Base-by-base conservation (phyloP, 1,140 invertebrate genomes). In the Drosophila tani region DNA sequence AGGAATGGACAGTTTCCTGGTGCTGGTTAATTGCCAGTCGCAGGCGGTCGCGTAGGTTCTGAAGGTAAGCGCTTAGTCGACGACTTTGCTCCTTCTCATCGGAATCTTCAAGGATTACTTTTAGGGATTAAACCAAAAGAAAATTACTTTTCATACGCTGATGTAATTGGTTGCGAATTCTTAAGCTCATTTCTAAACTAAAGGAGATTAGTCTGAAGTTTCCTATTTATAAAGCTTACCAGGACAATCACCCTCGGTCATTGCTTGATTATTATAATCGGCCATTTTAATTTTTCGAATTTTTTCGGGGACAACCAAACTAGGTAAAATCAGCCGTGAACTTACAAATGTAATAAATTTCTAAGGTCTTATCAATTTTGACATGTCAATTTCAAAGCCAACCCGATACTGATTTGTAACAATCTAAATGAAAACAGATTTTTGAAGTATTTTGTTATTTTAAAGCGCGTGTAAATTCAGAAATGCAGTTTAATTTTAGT, bases 61-160 rank as follows among this genome's bases (percentile, higher is more conserved):
- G 32, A 1, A 55, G 32, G 19, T 55, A 55, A 2, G 14, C 14
- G 8, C 32, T 5, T 8, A 55, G 53, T 14, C 32, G 53, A 21
- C 14, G 51, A 38, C 14, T 14, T 55, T 21, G 51, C 19, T 55
- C 53, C 9, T 55, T 55, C 8, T 38, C 32, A n/a, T 55, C 53
- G 19, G 35, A 14, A 15, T 32, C 17, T 5, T 38, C 51, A 55
- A 19, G 32, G 17, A 55, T n/a, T 21, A 38, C 32, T 55, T 40
- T 21, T 8, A 11, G 14, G 12, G 19, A 40, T 38, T 21, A 21
- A 9, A 19, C 12, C 6, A 7, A 53, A 35, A 53, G 19, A 17
- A 17, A 17, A 5, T 1, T 3, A n/a, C 29, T 46, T 46, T 21
- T 14, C 4, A 46, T 3, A 11, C 15, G 4, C 7, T 49, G 2